These are phyloP conservation scores for Sisor rabdophorus DNA, from an alignment of 2,113 vertebrate genomes.

Conservation along the genomic window DNA sequence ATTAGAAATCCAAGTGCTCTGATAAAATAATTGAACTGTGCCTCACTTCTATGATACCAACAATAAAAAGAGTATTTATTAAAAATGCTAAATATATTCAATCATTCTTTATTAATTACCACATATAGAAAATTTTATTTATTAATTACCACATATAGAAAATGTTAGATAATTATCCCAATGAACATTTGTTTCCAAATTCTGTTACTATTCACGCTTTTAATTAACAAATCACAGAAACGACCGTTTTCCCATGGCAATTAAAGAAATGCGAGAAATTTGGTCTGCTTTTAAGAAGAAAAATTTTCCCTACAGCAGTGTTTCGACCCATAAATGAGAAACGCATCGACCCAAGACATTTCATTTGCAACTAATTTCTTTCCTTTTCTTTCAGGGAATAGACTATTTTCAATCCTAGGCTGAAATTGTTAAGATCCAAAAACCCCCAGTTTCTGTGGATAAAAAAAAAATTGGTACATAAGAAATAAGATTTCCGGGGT, in stretches of 20 bases:
- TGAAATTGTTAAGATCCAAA: slow-evolving; percentile 29
- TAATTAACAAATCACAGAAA: slow-evolving; percentile 7
- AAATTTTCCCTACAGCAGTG: slow-evolving; percentile 35
- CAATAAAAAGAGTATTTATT: too few relatives aligned
- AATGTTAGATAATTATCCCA: neutral
- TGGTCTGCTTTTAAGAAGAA: slow-evolving; percentile 11
- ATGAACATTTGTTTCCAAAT: neutral
- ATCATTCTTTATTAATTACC: too few relatives aligned
- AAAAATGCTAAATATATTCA: too few relatives aligned
- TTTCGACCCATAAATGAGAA: slow-evolving; percentile 42
- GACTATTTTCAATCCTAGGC: slow-evolving; percentile 19
- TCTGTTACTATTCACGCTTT: slow-evolving; percentile 1
- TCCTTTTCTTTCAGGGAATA: slow-evolving; percentile 14
- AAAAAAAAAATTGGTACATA: neutral
- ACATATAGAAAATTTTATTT: neutral
- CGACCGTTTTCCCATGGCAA: slow-evolving; percentile 17
- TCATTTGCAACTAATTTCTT: slow-evolving; percentile 44
- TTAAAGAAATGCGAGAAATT: slow-evolving; percentile 43
- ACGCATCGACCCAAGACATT: slow-evolving; percentile 41
- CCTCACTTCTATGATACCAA: too few relatives aligned
- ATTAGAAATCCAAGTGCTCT: neutral
- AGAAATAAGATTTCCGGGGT: too few relatives aligned
- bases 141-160: too few relatives aligned
- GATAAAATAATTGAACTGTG: too few relatives aligned
- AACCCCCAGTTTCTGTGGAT: slow-evolving; percentile 29